These are phyloP conservation scores for Notolepis coatsorum DNA, from an alignment of 2,797 vertebrate genomes.

Conservation along the genomic window DNA sequence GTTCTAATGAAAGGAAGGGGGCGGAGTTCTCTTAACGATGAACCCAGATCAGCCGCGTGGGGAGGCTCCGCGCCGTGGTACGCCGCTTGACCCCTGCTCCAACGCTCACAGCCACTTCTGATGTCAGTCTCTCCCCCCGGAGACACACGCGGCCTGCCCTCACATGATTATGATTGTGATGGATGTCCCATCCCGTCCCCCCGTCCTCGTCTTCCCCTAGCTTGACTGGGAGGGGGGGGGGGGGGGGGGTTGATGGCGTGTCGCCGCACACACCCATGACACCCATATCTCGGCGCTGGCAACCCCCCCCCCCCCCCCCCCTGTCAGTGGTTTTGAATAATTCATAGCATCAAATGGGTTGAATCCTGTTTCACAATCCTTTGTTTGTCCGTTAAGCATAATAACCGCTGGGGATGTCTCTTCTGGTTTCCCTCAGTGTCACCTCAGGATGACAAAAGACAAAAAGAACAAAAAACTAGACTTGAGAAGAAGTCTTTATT, in stretches of 20 bases:
- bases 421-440: slow-evolving; percentile 13
- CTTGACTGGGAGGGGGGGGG: too few relatives aligned
- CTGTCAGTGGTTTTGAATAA: slow-evolving; percentile 34
- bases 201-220: not conserved
- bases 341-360: slow-evolving; percentile 30
- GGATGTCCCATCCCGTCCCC: too few relatives aligned
- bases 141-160: not conserved
- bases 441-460: slow-evolving; percentile 41
- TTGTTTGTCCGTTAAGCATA: slow-evolving; percentile 20
- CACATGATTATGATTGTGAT: slow-evolving; percentile 1
- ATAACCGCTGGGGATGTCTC: slow-evolving; percentile 22
- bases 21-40: slow-evolving; percentile 51
- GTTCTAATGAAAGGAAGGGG: slow-evolving; percentile 54
- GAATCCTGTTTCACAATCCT: slow-evolving; percentile 27
- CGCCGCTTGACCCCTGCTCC: slow-evolving; percentile 27
- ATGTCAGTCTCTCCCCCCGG: slow-evolving; percentile 6
- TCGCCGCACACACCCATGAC: too few relatives aligned
- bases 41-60: slow-evolving; percentile 34
- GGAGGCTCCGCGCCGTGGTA: slow-evolving; percentile 3
- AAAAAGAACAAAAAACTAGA: too few relatives aligned
- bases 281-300: not conserved
- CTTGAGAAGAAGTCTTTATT: too few relatives aligned
- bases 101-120: slow-evolving; percentile 20
- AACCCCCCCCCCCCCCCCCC: not conserved
- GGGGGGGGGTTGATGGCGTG: not conserved